Percentiles rank a stretch among this genome's conserved stretches.
Conservation (phyloP, 1,140 invertebrate species). For the Orchesella cincta region DNA sequence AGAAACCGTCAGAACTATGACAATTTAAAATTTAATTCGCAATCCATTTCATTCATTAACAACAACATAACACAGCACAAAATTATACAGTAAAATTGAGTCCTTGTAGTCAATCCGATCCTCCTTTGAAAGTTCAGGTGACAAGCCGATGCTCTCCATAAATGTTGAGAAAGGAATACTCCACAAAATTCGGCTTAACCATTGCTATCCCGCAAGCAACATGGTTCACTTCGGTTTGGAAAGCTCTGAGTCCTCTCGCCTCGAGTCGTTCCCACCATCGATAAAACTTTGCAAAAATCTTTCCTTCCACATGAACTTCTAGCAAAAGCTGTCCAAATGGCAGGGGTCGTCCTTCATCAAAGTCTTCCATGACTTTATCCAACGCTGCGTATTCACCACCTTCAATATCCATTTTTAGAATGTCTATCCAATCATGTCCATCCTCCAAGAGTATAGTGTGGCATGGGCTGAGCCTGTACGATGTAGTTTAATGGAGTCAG, state of each 20-base stretch:
- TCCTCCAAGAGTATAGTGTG: no score
- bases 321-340: slow-evolving; percentile 41
- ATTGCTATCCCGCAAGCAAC: background rate
- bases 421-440: slow-evolving; percentile 30
- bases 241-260: slow-evolving; percentile 20
- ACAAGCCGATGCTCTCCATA: background rate
- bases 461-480: background rate
- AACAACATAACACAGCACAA: no score
- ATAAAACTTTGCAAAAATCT: slow-evolving; percentile 7
- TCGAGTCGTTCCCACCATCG: slow-evolving; percentile 23
- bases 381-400: slow-evolving; percentile 26
- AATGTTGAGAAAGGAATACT: slow-evolving; percentile 24
- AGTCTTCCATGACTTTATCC: slow-evolving; percentile 34
- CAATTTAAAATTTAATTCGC: no score
- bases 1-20: no score
- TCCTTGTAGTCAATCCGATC: no score
- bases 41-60: no score
- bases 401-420: slow-evolving; percentile 43
- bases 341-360: slow-evolving; percentile 16
- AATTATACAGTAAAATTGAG: no score
- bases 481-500: background rate
- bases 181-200: slow-evolving; percentile 1
- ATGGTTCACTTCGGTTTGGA: slow-evolving; percentile 2
- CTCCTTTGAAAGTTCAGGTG: no score
- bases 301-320: slow-evolving; percentile 37